Conservation (phyloP, 1,140 invertebrate species). For the Lordiphosa clarofinis region DNA sequence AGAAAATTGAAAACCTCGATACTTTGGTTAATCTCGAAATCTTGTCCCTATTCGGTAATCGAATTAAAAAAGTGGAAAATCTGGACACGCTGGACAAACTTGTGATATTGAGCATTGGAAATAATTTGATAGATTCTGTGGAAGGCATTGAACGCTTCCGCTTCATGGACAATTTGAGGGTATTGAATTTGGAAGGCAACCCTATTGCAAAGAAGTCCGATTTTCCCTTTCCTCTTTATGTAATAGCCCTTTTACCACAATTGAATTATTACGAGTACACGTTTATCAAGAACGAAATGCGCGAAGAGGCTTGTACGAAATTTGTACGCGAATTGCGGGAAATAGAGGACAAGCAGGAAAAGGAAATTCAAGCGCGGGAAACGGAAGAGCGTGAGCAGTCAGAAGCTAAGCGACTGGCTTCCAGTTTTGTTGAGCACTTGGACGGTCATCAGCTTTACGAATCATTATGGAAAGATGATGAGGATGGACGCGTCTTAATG, state of each 20-base stretch:
- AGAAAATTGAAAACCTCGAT: slow-evolving; percentile 90
- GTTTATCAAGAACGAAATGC: slow-evolving; percentile 83
- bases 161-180: slow-evolving; percentile 85
- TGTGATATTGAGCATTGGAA: slow-evolving; percentile 90
- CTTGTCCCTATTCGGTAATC: slow-evolving; percentile 87
- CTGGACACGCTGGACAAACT: slow-evolving; percentile 86
- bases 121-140: slow-evolving; percentile 86
- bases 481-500: slow-evolving; percentile 85
- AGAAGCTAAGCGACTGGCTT: slow-evolving; percentile 79
- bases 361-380: slow-evolving; percentile 80
- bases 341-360: slow-evolving; percentile 80
- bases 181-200: slow-evolving; percentile 90
- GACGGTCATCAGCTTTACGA: slow-evolving; percentile 86
- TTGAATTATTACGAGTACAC: slow-evolving; percentile 90
- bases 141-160: slow-evolving; percentile 88
- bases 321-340: slow-evolving; percentile 79
- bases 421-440: slow-evolving; percentile 86
- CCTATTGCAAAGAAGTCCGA: slow-evolving; percentile 84
- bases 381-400: slow-evolving; percentile 72
- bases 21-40: slow-evolving; percentile 87
- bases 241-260: slow-evolving; percentile 86
- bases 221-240: slow-evolving; percentile 83
- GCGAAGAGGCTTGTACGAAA: slow-evolving; percentile 80
- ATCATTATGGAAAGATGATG: slow-evolving; percentile 86
- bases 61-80: slow-evolving; percentile 88